Conservation (phyloP, 1,140 invertebrate genomes). For the Anoplophora glabripennis region DNA sequence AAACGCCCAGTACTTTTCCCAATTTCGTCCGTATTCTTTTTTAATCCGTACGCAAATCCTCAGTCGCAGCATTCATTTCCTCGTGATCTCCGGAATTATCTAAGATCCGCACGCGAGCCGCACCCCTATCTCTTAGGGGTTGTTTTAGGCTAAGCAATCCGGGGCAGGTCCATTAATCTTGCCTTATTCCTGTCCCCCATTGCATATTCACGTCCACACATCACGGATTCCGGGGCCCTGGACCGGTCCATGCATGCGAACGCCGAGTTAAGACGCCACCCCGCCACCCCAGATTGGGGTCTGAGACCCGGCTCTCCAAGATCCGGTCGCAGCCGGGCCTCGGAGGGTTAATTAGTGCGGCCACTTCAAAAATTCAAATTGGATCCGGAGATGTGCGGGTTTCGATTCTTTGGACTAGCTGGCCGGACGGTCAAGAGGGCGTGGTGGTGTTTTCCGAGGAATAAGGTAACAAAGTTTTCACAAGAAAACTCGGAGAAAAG, state of each 20-base stretch:
- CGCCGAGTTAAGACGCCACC: slow-evolving; percentile 28
- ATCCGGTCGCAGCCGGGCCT: slow-evolving; percentile 32
- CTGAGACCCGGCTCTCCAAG: slow-evolving; percentile 30
- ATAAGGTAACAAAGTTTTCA: too few relatives aligned
- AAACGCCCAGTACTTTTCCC: too few relatives aligned
- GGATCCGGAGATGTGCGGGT: slow-evolving; percentile 4
- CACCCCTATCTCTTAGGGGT: slow-evolving; percentile 16
- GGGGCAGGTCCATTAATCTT: slow-evolving; percentile 48
- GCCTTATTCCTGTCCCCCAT: slow-evolving; percentile 46
- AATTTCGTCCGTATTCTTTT: too few relatives aligned
- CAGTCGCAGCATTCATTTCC: too few relatives aligned
- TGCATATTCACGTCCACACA: slow-evolving; percentile 51
- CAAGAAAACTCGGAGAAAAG: too few relatives aligned
- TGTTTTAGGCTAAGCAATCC: slow-evolving; percentile 48
- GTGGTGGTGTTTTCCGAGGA: too few relatives aligned
- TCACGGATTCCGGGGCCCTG: slow-evolving; percentile 40
- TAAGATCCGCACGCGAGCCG: too few relatives aligned
- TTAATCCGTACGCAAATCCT: too few relatives aligned
- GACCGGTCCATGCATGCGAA: slow-evolving; percentile 29
- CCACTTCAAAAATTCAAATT: slow-evolving; percentile 14
- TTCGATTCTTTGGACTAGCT: too few relatives aligned
- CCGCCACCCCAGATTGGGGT: slow-evolving; percentile 32
- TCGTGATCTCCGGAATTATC: too few relatives aligned
- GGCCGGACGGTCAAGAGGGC: too few relatives aligned
- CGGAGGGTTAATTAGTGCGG: slow-evolving; percentile 33